These are phyloP conservation scores for Chanos chanos DNA, from an alignment of 2,797 vertebrate species.

Conservation along the genomic window DNA sequence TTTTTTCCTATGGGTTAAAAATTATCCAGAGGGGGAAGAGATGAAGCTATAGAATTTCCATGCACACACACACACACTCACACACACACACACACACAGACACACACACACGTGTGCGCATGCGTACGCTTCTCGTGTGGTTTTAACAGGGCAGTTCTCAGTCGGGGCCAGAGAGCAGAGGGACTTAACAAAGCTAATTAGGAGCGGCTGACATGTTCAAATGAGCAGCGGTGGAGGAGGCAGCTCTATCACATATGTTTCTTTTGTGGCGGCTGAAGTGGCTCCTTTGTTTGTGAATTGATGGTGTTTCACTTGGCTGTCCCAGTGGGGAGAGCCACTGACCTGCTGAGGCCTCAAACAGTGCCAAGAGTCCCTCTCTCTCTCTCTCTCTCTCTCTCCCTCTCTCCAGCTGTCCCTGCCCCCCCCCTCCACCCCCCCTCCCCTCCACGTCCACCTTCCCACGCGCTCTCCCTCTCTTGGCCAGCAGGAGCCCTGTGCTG, in stretches of 20 bases:
- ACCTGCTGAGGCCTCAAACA: constrained; percentile 76
- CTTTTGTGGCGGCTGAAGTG: constrained; percentile 75
- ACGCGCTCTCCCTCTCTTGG: constrained; percentile 18
- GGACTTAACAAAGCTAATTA: constrained; percentile 80
- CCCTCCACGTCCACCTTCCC: constrained; percentile 20
- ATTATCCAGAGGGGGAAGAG: too few species aligned
- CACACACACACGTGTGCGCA: neutral
- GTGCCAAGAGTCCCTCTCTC: constrained; percentile 66
- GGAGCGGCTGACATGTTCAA: constrained; percentile 78
- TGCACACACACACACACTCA: constrained; percentile 4
- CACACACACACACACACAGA: constrained; percentile 1
- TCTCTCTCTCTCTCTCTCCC: constrained; percentile 43
- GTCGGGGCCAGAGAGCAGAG: constrained; percentile 74
- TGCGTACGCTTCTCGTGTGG: constrained; percentile 50
- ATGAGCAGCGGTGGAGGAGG: constrained; percentile 70
- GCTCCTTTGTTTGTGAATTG: constrained; percentile 83
- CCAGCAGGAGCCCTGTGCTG: constrained; percentile 50
- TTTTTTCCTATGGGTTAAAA: too few species aligned
- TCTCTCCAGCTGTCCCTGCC: constrained; percentile 20
- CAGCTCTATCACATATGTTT: constrained; percentile 78
- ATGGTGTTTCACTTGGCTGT: constrained; percentile 78
- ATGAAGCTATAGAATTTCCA: too few species aligned
- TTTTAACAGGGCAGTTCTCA: constrained; percentile 57
- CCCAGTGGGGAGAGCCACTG: constrained; percentile 77
- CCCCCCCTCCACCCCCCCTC: constrained; percentile 12